Percentiles rank a stretch among this genome's conserved stretches.
phyloP scores from a whole-genome alignment of 1,140 invertebrate genomes.

The Hyposmocoma kahamanoa region DNA sequence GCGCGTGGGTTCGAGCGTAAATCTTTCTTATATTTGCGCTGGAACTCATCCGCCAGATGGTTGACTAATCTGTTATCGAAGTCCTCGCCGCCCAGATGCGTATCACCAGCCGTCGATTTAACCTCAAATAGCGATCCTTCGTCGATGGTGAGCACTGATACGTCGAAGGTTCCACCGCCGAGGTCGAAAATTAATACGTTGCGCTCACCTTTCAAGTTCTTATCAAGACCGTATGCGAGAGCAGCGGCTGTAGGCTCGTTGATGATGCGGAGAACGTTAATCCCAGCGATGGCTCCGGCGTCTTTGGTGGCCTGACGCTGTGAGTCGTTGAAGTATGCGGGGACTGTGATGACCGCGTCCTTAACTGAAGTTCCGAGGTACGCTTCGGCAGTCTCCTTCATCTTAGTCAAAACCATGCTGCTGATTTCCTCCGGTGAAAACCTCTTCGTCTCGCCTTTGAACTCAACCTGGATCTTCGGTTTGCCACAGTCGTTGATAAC shows the following conservation, averaged over 20 bases:
- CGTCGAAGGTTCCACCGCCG: constrained; percentile 82
- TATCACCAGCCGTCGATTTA: constrained; percentile 73
- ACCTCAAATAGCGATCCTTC: constrained; percentile 81
- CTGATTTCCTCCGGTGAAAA: constrained; percentile 84
- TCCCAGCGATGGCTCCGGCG: constrained; percentile 78
- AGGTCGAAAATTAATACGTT: constrained; percentile 66
- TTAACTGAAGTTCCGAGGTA: constrained; percentile 79
- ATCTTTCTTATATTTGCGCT: constrained; percentile 61
- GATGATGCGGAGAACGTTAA: constrained; percentile 78
- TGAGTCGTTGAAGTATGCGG: constrained; percentile 91
- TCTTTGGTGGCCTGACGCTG: constrained; percentile 89
- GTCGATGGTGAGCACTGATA: constrained; percentile 81
- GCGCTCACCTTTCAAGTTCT: constrained; percentile 79
- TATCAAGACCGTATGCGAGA: constrained; percentile 81
- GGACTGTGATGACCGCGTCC: constrained; percentile 84
- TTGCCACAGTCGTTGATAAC: constrained; percentile 77
- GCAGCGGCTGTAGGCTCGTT: constrained; percentile 82
- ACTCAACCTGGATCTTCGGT: constrained; percentile 79
- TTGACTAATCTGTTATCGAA: constrained; percentile 83
- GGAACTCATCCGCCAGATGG: constrained; percentile 69
- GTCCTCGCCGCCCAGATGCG: constrained; percentile 79
- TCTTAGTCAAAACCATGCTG: constrained; percentile 83
- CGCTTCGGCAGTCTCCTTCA: constrained; percentile 87
- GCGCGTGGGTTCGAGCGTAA: constrained; percentile 47
- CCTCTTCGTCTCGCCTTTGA: constrained; percentile 79